phyloP scores from a whole-genome alignment of 2,113 vertebrate genomes.

The Pseudolaguvia tuberculata region DNA sequence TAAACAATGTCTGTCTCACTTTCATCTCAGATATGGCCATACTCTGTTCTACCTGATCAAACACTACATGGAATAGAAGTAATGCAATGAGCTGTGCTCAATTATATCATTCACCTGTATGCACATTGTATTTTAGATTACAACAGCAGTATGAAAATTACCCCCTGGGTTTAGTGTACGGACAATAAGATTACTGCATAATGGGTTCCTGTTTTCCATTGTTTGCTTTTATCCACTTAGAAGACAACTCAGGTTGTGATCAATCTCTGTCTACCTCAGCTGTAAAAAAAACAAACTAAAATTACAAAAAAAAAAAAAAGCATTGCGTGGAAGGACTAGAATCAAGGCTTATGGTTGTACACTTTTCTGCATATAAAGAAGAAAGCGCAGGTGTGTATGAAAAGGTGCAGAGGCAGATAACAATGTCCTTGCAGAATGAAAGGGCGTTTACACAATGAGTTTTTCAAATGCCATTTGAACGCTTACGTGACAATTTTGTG shows the following conservation, averaged over 20 bases:
- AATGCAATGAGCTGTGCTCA: conserved; percentile 50
- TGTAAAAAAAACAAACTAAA: neutral
- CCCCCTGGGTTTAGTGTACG: neutral
- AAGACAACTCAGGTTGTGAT: neutral
- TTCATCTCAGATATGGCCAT: conserved; percentile 44
- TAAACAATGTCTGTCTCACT: conserved; percentile 16
- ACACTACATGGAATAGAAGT: conserved; percentile 47
- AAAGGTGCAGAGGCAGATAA: conserved; percentile 22
- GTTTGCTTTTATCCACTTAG: neutral
- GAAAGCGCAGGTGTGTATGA: conserved; percentile 24
- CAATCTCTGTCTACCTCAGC: neutral
- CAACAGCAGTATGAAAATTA: conserved; percentile 15
- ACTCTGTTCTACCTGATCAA: conserved; percentile 47
- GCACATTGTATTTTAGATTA: conserved; percentile 56
- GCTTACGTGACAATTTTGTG: conserved; percentile 17
- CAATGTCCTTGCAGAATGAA: conserved; percentile 16
- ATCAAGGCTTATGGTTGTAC: neutral
- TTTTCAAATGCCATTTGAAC: conserved; percentile 28
- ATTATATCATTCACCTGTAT: conserved; percentile 58
- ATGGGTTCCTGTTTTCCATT: neutral
- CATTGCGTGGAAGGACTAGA: neutral
- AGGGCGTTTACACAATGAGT: conserved; percentile 21
- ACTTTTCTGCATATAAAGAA: conserved; percentile 10
- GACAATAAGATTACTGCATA: conserved; percentile 1
- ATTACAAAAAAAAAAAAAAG: neutral